Conservation (phyloP, 1,140 invertebrate species). For the Drosophila chauvacae region DNA sequence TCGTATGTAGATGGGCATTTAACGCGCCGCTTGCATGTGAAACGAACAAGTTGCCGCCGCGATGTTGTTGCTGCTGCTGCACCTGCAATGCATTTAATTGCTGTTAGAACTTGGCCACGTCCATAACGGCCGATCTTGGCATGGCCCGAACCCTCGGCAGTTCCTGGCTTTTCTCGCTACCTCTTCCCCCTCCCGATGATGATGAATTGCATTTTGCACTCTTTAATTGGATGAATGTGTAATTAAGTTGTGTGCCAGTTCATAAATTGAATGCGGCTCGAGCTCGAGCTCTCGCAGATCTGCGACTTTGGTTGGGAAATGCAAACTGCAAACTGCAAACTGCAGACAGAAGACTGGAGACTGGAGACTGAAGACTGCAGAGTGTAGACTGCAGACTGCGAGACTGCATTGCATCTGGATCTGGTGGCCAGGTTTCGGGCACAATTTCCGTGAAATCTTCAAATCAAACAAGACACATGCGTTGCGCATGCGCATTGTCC, state of each 20-base stretch:
- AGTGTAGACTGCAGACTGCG: neutral
- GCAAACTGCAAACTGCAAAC: constrained; percentile 9
- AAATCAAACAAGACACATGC: constrained; percentile 82
- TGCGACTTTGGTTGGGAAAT: constrained; percentile 20
- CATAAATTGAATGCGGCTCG: constrained; percentile 57
- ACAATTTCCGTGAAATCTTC: constrained; percentile 71
- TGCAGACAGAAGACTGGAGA: neutral
- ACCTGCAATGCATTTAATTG: constrained; percentile 78
- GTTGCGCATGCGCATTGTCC: constrained; percentile 74
- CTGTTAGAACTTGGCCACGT: constrained; percentile 78
- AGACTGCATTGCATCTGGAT: constrained; percentile 18
- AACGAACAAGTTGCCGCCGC: constrained; percentile 60
- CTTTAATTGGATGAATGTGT: constrained; percentile 82
- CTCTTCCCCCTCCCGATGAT: constrained; percentile 44
- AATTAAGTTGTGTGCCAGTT: constrained; percentile 76
- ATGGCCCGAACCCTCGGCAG: neutral
- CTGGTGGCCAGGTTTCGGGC: constrained; percentile 8
- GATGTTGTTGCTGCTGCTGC: constrained; percentile 37
- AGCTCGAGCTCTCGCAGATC: constrained; percentile 14
- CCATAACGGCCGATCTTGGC: constrained; percentile 63
- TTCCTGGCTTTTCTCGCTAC: neutral
- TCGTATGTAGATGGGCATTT: constrained; percentile 62
- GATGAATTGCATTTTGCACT: constrained; percentile 83
- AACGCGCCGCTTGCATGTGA: constrained; percentile 77
- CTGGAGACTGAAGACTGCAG: neutral